Conservation (phyloP, 2,113 vertebrate genomes). For the Toxotes chatareus region DNA sequence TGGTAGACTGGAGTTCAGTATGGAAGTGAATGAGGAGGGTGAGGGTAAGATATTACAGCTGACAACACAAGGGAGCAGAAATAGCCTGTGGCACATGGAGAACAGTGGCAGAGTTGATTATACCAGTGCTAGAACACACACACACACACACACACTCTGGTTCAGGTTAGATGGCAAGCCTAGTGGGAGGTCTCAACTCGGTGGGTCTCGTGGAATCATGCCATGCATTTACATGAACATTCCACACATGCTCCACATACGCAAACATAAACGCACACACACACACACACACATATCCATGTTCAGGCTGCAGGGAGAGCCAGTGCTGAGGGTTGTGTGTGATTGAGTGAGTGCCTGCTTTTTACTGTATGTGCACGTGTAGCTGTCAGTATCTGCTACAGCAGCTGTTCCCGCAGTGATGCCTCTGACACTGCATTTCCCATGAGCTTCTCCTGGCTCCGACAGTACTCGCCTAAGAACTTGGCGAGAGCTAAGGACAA, state of each 20-base stretch:
- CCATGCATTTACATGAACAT: constrained; percentile 42
- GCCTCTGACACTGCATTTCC: constrained; percentile 52
- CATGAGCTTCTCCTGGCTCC: constrained; percentile 43
- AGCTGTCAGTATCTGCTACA: constrained; percentile 48
- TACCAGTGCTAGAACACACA: constrained; percentile 43
- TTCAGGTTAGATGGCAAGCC: constrained; percentile 36
- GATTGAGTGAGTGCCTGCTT: constrained; percentile 11
- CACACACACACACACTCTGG: constrained; percentile 6
- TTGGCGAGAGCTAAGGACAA: constrained; percentile 7
- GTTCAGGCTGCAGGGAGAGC: constrained; percentile 8
- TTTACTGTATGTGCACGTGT: not conserved
- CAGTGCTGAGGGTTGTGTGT: constrained; percentile 9
- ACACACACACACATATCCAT: constrained; percentile 8
- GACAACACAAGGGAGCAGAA: constrained; percentile 74
- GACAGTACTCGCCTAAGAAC: constrained; percentile 7
- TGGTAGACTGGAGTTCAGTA: constrained; percentile 62
- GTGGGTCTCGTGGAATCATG: constrained; percentile 23
- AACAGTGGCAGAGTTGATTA: constrained; percentile 72
- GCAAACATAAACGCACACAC: constrained; percentile 21
- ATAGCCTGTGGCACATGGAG: constrained; percentile 70
- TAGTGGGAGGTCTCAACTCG: constrained; percentile 46
- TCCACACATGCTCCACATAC: constrained; percentile 34
- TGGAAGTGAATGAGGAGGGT: constrained; percentile 60
- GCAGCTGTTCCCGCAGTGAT: constrained; percentile 63
- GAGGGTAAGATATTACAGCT: constrained; percentile 68